Conservation (phyloP, 2,888 invertebrate genomes). For the Malacosoma neustria region DNA sequence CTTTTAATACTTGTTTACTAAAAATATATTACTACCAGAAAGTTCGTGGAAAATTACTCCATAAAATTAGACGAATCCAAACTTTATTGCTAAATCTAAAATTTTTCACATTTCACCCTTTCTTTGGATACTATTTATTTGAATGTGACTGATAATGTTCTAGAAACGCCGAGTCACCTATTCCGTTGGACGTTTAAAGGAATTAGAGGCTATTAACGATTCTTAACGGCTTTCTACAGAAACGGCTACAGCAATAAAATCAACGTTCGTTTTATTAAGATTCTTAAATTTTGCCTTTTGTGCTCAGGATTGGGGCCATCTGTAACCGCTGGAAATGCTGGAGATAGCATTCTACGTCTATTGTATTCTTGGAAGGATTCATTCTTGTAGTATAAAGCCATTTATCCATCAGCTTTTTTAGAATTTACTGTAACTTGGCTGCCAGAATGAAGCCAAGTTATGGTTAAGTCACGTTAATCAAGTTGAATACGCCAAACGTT, state of each 20-base stretch:
- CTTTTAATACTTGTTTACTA: too few relatives aligned
- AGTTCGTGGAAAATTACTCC: too few relatives aligned
- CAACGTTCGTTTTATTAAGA: slow-evolving; percentile 47
- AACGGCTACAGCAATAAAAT: slow-evolving; percentile 41
- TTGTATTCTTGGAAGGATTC: too few relatives aligned
- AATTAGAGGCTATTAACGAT: slow-evolving; percentile 18
- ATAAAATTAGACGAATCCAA: too few relatives aligned
- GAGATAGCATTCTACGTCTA: background rate
- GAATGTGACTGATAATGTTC: background rate
- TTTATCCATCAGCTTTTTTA: too few relatives aligned
- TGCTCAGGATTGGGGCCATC: slow-evolving; percentile 30
- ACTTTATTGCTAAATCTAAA: background rate
- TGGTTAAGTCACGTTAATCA: too few relatives aligned
- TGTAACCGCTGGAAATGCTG: slow-evolving; percentile 7
- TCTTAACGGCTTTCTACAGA: slow-evolving; percentile 39
- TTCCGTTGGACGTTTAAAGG: slow-evolving; percentile 9
- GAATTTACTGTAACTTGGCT: too few relatives aligned
- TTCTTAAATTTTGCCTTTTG: slow-evolving; percentile 38
- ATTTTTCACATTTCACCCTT: background rate
- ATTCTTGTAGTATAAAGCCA: too few relatives aligned
- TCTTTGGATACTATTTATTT: background rate
- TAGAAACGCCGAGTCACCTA: background rate
- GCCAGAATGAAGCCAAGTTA: too few relatives aligned
- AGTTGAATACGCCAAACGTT: too few relatives aligned
- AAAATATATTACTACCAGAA: too few relatives aligned